Conservation (phyloP, 1,140 invertebrate species). For the Meloidogyne chitwoodi region DNA sequence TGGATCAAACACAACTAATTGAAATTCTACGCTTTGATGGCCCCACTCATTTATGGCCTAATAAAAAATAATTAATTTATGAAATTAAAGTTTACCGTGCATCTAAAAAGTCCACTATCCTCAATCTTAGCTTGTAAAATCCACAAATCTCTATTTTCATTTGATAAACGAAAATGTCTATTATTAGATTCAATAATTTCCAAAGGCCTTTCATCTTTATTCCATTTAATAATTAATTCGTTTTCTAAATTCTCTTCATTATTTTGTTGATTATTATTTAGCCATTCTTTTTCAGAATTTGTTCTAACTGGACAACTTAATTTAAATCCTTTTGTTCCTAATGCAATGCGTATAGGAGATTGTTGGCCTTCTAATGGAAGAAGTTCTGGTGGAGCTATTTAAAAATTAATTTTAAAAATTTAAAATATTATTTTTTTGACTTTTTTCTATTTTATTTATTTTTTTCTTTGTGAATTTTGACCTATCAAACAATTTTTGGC, state of each 20-base stretch:
- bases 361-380: constrained; percentile 19
- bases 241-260: constrained; percentile 11
- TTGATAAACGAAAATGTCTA: constrained; percentile 8
- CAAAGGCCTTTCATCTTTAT: constrained; percentile 20
- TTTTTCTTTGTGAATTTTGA: too few relatives aligned
- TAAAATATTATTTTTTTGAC: neutral
- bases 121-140: constrained; percentile 21
- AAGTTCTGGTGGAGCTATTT: constrained; percentile 25
- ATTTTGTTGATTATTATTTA: neutral
- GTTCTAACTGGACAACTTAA: constrained; percentile 24
- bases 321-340: constrained; percentile 32
- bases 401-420: neutral
- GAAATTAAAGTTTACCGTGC: neutral
- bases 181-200: neutral
- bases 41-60: constrained; percentile 31
- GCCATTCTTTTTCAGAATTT: neutral
- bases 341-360: constrained; percentile 23
- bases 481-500: neutral
- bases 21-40: constrained; percentile 24
- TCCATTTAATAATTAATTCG: constrained; percentile 30
- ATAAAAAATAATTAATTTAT: neutral
- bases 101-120: constrained; percentile 23
- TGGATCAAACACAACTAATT: constrained; percentile 25
- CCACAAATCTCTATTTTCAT: constrained; percentile 22
- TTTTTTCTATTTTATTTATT: too few relatives aligned